Conservation (phyloP, 2,113 vertebrate species). For the Craseonycteris thonglongyai region DNA sequence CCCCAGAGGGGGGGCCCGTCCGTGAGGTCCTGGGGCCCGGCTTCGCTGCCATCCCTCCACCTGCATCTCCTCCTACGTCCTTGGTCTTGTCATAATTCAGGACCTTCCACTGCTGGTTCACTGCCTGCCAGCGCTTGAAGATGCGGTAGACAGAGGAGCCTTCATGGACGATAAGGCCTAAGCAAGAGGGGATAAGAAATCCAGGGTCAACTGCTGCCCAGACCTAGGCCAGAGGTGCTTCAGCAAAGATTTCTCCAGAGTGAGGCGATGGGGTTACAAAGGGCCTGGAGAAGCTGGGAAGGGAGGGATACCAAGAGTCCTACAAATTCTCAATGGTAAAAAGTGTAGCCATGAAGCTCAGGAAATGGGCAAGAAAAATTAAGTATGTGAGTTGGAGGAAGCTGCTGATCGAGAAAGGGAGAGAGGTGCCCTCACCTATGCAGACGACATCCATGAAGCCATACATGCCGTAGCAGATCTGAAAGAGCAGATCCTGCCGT, state of each 20-base stretch:
- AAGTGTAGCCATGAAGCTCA: neutral
- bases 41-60: slow-evolving; percentile 81
- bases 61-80: slow-evolving; percentile 89
- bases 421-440: slow-evolving; percentile 84
- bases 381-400: neutral
- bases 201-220: slow-evolving; percentile 21
- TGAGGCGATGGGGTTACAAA: neutral
- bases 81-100: slow-evolving; percentile 95
- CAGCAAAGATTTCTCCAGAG: neutral
- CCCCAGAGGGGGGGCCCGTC: slow-evolving; percentile 82
- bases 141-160: slow-evolving; percentile 94
- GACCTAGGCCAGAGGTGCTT: neutral
- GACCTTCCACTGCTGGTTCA: slow-evolving; percentile 97
- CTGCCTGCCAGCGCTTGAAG: slow-evolving; percentile 95
- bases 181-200: slow-evolving; percentile 43
- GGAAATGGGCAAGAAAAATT: neutral
- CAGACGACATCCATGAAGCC: slow-evolving; percentile 98
- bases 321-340: neutral
- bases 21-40: slow-evolving; percentile 82
- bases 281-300: neutral
- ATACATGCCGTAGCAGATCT: slow-evolving; percentile 97
- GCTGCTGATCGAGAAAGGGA: neutral
- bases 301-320: neutral
- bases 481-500: slow-evolving; percentile 94
- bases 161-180: slow-evolving; percentile 93